phyloP scores from a whole-genome alignment of 2,888 invertebrate genomes.

The Meandrusa payeni region DNA sequence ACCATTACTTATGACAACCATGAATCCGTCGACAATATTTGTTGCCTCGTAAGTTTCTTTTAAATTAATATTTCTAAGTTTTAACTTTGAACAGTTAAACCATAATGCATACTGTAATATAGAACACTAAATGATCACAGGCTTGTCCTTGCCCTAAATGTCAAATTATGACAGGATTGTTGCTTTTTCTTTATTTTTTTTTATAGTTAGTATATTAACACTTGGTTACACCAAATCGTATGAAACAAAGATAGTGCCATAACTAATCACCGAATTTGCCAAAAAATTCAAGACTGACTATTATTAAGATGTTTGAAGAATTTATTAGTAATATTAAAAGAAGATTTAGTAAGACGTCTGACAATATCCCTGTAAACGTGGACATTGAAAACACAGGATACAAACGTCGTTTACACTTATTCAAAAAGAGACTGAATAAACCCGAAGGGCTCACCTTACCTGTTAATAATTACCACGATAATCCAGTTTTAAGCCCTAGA shows the following conservation, averaged over 20 bases:
- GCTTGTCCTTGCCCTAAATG: conserved; percentile 70
- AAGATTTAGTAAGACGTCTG: conserved; percentile 61
- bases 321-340: conserved; percentile 65
- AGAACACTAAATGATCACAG: conserved; percentile 44
- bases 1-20: conserved; percentile 92
- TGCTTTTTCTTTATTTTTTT: conserved; percentile 49
- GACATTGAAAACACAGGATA: conserved; percentile 53
- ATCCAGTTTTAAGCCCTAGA: conserved; percentile 76
- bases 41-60: conserved; percentile 81
- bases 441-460: conserved; percentile 39
- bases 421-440: conserved; percentile 59
- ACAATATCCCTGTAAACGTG: conserved; percentile 45
- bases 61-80: conserved; percentile 5
- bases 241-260: conserved; percentile 38
- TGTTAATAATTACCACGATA: conserved; percentile 51
- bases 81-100: conserved; percentile 23
- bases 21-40: conserved; percentile 87
- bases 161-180: conserved; percentile 60
- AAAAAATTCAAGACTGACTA: conserved; percentile 71
- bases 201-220: conserved; percentile 31
- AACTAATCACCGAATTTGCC: conserved; percentile 45
- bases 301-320: conserved; percentile 70
- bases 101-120: conserved; percentile 43
- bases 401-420: conserved; percentile 55
- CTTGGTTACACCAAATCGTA: conserved; percentile 19